A percentile compares a stretch with the other conserved stretches of the same genome.
phyloP scores from a whole-genome alignment of 2,113 vertebrate species.

The Scortum barcoo region DNA sequence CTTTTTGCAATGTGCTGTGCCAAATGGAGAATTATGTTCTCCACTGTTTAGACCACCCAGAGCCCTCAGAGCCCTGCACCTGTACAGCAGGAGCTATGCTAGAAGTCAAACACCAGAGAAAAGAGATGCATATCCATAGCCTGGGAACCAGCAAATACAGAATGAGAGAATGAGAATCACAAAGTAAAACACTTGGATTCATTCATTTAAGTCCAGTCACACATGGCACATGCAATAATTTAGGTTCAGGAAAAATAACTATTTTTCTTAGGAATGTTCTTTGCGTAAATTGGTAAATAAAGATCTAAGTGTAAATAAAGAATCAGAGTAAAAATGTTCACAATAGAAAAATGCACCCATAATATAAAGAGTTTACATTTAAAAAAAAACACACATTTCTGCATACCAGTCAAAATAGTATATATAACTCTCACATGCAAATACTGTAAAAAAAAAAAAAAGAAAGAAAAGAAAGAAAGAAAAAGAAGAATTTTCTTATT shows the following conservation, averaged over 20 bases:
- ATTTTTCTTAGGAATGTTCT: not conserved
- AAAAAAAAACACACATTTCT: not conserved
- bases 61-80: conserved; percentile 49
- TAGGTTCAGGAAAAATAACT: not conserved
- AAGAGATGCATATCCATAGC: not conserved
- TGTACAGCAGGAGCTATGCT: conserved; percentile 34
- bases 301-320: not conserved
- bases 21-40: conserved; percentile 41
- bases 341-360: not conserved
- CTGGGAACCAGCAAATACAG: not conserved
- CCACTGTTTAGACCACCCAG: conserved; percentile 31
- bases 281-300: not conserved
- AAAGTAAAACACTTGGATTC: not conserved
- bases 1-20: conserved; percentile 21
- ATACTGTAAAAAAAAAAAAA: too few species aligned
- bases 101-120: conserved; percentile 24
- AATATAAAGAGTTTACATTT: not conserved
- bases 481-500: conserved; percentile 1
- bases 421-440: not conserved
- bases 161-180: not conserved
- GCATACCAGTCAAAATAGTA: not conserved
- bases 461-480: too few species aligned
- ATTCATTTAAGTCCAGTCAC: not conserved
- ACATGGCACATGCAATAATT: not conserved
- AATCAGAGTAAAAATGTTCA: not conserved